Conservation (phyloP, 2,888 invertebrate species). For the Sesia apiformis region DNA sequence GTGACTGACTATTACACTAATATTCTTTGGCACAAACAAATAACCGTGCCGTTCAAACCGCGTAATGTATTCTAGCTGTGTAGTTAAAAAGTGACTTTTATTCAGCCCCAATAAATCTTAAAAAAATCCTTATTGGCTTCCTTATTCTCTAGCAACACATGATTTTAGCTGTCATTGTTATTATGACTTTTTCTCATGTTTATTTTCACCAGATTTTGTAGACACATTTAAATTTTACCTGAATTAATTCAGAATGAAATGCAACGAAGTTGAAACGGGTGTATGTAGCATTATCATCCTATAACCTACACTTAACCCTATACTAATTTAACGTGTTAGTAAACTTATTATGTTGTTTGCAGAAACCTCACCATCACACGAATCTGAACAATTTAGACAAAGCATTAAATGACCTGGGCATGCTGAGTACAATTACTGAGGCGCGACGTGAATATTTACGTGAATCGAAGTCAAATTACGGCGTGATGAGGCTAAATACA, state of each 20-base stretch:
- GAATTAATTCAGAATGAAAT: constrained; percentile 51
- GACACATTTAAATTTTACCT: constrained; percentile 35
- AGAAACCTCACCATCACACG: constrained; percentile 57
- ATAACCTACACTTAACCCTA: not conserved
- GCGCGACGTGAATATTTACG: constrained; percentile 73
- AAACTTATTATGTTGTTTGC: constrained; percentile 28
- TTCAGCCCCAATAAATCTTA: too few species aligned
- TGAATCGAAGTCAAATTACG: constrained; percentile 62
- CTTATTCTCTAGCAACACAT: too few species aligned
- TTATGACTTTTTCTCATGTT: constrained; percentile 71
- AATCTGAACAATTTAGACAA: constrained; percentile 73
- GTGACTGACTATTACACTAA: too few species aligned
- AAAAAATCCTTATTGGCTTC: too few species aligned
- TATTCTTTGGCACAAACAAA: too few species aligned
- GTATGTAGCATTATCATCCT: constrained; percentile 25
- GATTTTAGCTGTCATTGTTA: constrained; percentile 8
- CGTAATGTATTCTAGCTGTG: too few species aligned
- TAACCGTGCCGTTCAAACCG: too few species aligned
- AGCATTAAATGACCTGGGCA: constrained; percentile 75
- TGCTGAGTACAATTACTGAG: constrained; percentile 75
- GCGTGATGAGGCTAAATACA: constrained; percentile 73
- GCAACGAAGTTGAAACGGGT: constrained; percentile 51
- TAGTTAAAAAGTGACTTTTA: too few species aligned
- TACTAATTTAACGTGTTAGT: not conserved
- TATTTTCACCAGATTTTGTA: constrained; percentile 58